Conservation (phyloP, 2,888 invertebrate species). For the Pandemis corylana region DNA sequence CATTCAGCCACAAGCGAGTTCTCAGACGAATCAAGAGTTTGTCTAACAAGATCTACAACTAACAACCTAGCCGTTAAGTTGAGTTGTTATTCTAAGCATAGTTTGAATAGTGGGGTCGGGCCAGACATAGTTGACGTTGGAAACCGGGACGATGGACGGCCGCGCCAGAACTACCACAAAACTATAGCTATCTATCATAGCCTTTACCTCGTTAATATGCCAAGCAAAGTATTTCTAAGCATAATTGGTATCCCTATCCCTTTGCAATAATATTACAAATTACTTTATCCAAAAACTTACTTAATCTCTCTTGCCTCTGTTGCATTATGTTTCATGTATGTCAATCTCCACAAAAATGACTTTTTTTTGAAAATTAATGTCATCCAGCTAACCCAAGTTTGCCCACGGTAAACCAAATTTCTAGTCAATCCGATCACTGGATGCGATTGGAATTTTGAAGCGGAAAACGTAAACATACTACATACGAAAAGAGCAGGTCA, state of each 20-base stretch:
- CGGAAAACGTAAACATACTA: no score
- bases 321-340: no score
- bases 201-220: not conserved
- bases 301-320: no score
- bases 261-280: no score
- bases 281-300: no score
- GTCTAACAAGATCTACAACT: slow-evolving; percentile 23
- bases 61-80: slow-evolving; percentile 28
- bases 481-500: no score
- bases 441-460: no score
- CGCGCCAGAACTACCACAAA: not conserved
- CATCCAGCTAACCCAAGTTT: no score
- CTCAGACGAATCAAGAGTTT: slow-evolving; percentile 7
- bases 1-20: slow-evolving; percentile 6
- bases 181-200: not conserved
- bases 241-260: not conserved
- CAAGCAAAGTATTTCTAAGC: not conserved
- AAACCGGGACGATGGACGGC: slow-evolving; percentile 6
- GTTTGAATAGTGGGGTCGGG: slow-evolving; percentile 18
- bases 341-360: no score
- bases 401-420: no score
- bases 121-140: not conserved
- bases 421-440: no score
- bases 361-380: no score
- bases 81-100: slow-evolving; percentile 27